These are phyloP conservation scores for Chlamydotis undulata DNA, from an alignment of 2,113 vertebrate genomes.

Conservation along the genomic window DNA sequence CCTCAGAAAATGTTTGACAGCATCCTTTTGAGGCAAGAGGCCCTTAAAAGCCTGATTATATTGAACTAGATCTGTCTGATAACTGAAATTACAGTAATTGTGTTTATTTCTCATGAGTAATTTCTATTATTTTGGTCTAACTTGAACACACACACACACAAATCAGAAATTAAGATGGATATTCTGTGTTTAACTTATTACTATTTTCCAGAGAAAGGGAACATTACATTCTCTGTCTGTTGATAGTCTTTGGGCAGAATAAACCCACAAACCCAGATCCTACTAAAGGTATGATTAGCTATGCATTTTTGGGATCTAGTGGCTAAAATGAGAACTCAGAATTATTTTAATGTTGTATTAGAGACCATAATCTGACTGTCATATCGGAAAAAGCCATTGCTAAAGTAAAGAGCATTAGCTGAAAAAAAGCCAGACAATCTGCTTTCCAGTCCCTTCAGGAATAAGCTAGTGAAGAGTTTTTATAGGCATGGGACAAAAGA, in stretches of 20 bases:
- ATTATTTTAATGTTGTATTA: neutral
- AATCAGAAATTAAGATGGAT: neutral
- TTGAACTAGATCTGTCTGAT: neutral
- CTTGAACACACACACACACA: neutral
- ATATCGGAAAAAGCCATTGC: neutral
- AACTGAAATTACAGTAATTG: neutral
- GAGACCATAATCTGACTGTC: neutral
- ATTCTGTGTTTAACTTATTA: neutral
- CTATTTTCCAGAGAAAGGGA: neutral
- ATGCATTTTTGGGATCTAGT: neutral
- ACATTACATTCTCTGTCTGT: neutral
- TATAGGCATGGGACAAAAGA: neutral
- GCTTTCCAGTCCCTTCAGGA: neutral
- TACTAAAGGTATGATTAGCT: neutral
- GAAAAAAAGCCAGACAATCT: neutral
- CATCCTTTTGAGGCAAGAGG: neutral
- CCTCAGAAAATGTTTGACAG: neutral
- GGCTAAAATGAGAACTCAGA: neutral
- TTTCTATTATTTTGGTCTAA: neutral
- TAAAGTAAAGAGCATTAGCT: neutral
- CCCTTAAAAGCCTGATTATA: neutral
- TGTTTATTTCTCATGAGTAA: neutral
- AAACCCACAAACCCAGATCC: neutral
- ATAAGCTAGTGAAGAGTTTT: neutral
- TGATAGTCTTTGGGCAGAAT: neutral